phyloP scores from a whole-genome alignment of 2,113 vertebrate species.

The Empidonax traillii region DNA sequence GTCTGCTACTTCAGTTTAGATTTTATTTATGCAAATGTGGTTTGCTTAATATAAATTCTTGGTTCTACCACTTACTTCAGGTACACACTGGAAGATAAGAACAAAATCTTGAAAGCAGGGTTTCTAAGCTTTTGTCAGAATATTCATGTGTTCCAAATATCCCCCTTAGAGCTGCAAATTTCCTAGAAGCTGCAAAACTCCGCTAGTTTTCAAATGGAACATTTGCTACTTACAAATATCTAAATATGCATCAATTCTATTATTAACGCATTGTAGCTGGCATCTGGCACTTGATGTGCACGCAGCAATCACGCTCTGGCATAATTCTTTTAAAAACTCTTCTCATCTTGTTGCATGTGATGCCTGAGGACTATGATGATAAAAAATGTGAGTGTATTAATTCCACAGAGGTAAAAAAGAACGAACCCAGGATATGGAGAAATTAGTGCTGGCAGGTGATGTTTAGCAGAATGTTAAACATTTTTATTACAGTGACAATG shows the following conservation, averaged over 20 bases:
- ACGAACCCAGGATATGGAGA: neutral
- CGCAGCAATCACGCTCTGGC: neutral
- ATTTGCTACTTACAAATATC: constrained; percentile 44
- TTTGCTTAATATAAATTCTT: neutral
- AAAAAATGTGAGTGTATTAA: neutral
- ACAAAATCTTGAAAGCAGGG: neutral
- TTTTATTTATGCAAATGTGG: neutral
- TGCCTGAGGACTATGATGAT: neutral
- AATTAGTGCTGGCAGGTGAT: neutral
- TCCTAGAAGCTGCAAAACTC: constrained; percentile 30
- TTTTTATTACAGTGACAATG: neutral
- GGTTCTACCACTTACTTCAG: neutral
- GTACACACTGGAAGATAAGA: neutral
- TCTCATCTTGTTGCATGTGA: neutral
- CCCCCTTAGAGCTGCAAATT: neutral
- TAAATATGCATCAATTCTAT: constrained; percentile 53
- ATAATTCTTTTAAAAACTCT: constrained; percentile 6
- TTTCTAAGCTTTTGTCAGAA: neutral
- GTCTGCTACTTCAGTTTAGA: neutral
- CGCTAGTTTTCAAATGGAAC: constrained; percentile 31
- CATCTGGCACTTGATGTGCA: constrained; percentile 41
- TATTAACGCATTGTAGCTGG: constrained; percentile 39
- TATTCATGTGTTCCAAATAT: neutral
- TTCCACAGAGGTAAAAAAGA: neutral
- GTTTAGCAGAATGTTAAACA: neutral